phyloP scores from a whole-genome alignment of 2,797 vertebrate species.

The Rhinoraja longicauda region DNA sequence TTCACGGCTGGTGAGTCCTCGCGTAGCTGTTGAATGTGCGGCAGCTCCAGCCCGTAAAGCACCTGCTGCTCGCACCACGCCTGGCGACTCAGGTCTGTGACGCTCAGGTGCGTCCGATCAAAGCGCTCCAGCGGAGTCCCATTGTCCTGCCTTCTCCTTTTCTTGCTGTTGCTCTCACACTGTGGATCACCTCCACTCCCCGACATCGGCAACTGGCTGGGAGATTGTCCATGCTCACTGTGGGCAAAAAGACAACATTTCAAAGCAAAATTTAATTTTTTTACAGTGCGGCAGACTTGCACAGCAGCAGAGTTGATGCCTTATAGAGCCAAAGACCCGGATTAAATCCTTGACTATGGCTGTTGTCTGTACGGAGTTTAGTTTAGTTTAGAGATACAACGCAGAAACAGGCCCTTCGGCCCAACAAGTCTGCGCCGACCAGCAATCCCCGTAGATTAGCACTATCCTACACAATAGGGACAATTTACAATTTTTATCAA shows the following conservation, averaged over 20 bases:
- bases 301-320: too few relatives aligned
- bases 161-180: not conserved
- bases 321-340: too few relatives aligned
- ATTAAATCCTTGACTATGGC: too few relatives aligned
- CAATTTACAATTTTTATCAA: too few relatives aligned
- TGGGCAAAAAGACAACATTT: too few relatives aligned
- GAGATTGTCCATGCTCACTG: not conserved
- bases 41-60: constrained; percentile 52
- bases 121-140: constrained; percentile 54
- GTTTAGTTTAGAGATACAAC: too few relatives aligned
- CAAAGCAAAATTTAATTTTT: not conserved
- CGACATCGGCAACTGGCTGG: not conserved
- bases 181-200: not conserved
- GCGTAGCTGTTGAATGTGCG: constrained; percentile 45
- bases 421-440: too few relatives aligned
- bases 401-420: too few relatives aligned
- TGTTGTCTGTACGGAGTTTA: too few relatives aligned
- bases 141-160: constrained; percentile 41
- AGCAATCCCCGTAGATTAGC: too few relatives aligned
- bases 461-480: too few relatives aligned
- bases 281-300: too few relatives aligned
- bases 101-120: constrained; percentile 52
- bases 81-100: constrained; percentile 59
- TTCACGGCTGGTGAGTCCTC: constrained; percentile 51
- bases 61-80: constrained; percentile 66